Evolutionary conservation across 1,140 invertebrate genomes (phyloP).

Genomic region (Drosophila nasuta): DNA sequence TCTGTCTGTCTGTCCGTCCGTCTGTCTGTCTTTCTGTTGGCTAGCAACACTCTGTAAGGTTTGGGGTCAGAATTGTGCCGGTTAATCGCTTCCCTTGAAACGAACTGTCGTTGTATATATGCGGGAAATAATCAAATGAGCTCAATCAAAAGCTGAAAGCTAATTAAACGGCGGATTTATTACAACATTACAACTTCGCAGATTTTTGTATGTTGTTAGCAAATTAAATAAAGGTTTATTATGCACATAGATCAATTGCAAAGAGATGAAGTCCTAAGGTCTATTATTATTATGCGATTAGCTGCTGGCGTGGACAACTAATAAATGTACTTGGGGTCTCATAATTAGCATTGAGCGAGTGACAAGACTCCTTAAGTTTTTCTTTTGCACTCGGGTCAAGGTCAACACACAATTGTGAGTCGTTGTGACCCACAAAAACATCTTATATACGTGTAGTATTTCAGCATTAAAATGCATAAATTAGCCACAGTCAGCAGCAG

Average conservation of each 20-base stretch:
- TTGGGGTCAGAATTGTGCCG: neutral
- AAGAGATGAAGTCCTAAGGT: neutral
- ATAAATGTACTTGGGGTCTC: neutral
- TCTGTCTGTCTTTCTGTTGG: neutral
- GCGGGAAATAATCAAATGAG: neutral
- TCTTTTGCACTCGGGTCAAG: conserved; percentile 19
- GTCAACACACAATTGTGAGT: neutral
- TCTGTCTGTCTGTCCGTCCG: neutral
- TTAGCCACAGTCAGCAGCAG: conserved; percentile 24
- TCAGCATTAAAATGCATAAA: conserved; percentile 50
- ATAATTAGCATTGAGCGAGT: conserved; percentile 13
- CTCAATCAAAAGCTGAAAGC: conserved; percentile 3
- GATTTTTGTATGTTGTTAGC: neutral
- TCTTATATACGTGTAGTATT: neutral
- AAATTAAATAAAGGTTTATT: neutral
- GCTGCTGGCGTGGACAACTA: neutral
- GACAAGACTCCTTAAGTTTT: conserved; percentile 13
- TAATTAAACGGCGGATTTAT: neutral
- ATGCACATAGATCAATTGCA: neutral
- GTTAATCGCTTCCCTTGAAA: neutral
- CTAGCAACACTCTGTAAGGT: too few relatives aligned
- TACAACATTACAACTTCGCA: neutral
- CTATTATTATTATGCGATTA: conserved; percentile 1
- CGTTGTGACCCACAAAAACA: conserved; percentile 20
- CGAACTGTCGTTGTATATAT: neutral